A percentile compares a stretch with the other conserved stretches of the same genome.
phyloP scores from a whole-genome alignment of 2,888 invertebrate genomes.

The Caenorhabditis becei region DNA sequence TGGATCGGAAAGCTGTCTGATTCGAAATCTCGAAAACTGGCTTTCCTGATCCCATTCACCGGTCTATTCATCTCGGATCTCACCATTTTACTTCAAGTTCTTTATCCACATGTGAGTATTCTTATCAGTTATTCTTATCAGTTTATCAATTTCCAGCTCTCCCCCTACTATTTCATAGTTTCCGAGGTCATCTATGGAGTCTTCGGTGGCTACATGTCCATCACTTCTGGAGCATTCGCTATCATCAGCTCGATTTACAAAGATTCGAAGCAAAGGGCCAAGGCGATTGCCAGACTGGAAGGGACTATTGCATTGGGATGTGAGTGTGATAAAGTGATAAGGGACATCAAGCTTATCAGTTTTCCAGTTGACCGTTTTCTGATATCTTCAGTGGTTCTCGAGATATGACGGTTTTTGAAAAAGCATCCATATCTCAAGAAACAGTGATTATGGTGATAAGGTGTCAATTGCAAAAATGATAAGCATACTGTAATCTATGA shows the following conservation, averaged over 20 bases:
- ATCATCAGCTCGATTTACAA: slow-evolving; percentile 49
- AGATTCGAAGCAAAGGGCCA: slow-evolving; percentile 34
- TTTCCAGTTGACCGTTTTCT: not conserved
- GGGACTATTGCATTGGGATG: slow-evolving; percentile 65
- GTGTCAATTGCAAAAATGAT: no score
- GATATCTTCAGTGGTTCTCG: not conserved
- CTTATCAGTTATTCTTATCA: not conserved
- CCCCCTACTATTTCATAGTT: slow-evolving; percentile 63
- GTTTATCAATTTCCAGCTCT: slow-evolving; percentile 11
- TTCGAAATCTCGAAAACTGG: slow-evolving; percentile 61
- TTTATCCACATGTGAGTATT: slow-evolving; percentile 20
- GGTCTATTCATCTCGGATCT: slow-evolving; percentile 68
- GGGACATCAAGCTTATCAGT: no score
- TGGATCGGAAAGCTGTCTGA: slow-evolving; percentile 65
- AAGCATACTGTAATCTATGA: no score
- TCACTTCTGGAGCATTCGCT: slow-evolving; percentile 61
- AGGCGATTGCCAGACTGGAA: slow-evolving; percentile 61
- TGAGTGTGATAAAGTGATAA: slow-evolving; percentile 15
- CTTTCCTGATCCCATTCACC: slow-evolving; percentile 66
- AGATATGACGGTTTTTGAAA: not conserved
- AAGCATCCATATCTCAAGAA: not conserved
- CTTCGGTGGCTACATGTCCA: slow-evolving; percentile 69
- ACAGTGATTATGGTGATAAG: no score
- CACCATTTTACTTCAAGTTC: slow-evolving; percentile 61
- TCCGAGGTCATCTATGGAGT: slow-evolving; percentile 68